These are phyloP conservation scores for Busseola fusca DNA, from an alignment of 2,888 invertebrate genomes.

Conservation along the genomic window DNA sequence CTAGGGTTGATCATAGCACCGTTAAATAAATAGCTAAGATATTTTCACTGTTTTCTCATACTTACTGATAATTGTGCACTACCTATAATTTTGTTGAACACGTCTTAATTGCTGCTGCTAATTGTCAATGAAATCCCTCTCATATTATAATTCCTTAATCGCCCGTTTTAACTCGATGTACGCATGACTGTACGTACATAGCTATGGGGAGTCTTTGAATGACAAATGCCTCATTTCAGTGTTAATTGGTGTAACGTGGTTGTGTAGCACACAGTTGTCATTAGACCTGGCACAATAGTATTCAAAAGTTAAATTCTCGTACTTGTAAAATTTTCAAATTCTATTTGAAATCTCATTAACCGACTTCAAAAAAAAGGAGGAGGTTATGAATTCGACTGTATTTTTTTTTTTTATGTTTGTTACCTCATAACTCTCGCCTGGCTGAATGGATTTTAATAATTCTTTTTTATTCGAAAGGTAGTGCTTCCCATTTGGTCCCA, in stretches of 20 bases:
- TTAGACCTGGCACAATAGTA: not conserved
- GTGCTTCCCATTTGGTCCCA: too few species aligned
- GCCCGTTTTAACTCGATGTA: not conserved
- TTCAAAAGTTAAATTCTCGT: not conserved
- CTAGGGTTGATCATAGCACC: not conserved
- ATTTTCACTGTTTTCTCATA: not conserved
- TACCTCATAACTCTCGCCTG: too few species aligned
- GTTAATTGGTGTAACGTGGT: not conserved
- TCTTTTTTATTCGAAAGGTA: too few species aligned
- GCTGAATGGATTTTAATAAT: too few species aligned
- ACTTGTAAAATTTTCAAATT: not conserved
- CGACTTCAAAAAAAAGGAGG: too few species aligned
- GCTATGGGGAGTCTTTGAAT: not conserved
- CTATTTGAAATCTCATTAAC: not conserved
- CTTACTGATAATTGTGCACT: too few species aligned
- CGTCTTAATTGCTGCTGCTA: not conserved
- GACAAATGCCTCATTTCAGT: not conserved
- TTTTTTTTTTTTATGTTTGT: too few species aligned
- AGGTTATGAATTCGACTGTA: too few species aligned
- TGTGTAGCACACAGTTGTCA: not conserved
- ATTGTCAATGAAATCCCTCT: conserved; percentile 8
- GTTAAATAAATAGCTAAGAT: not conserved
- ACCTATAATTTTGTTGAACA: conserved; percentile 17
- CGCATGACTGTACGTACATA: not conserved
- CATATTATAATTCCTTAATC: conserved; percentile 13